Percentiles rank a stretch among this genome's conserved stretches.
These are phyloP conservation scores for Pecten maximus DNA, from an alignment of 2,888 invertebrate genomes.

Conservation along the genomic window DNA sequence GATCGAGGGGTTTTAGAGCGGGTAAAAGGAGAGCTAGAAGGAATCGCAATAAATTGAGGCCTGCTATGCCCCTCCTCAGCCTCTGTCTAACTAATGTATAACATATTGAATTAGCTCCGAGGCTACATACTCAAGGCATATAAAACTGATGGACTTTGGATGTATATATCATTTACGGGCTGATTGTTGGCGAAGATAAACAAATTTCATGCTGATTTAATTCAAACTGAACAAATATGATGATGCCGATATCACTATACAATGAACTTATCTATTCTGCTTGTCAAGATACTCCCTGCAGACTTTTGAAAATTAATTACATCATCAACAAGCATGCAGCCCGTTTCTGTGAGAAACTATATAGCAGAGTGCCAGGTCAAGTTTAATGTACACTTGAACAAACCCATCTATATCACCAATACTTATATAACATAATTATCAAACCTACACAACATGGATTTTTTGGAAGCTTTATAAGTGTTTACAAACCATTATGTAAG, in stretches of 20 bases:
- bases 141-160: constrained; percentile 12
- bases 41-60: neutral
- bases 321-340: neutral
- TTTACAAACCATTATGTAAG: too few species aligned
- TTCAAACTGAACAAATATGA: constrained; percentile 35
- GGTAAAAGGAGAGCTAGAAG: neutral
- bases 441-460: neutral
- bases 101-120: constrained; percentile 11
- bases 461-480: neutral
- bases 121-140: constrained; percentile 30
- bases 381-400: neutral
- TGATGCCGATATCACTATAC: neutral
- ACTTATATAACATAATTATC: neutral
- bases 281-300: neutral
- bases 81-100: neutral
- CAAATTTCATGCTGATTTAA: constrained; percentile 30
- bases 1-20: too few species aligned
- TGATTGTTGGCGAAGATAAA: neutral
- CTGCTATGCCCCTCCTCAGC: neutral
- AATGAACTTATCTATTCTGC: neutral
- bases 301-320: constrained; percentile 8
- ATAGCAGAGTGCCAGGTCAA: neutral
- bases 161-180: constrained; percentile 16
- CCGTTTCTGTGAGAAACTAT: neutral
- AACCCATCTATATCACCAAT: neutral